A percentile compares a stretch with the other conserved stretches of the same genome.
Evolutionary conservation across 1,140 invertebrate genomes (phyloP).

Genomic region (Batillaria attramentaria): DNA sequence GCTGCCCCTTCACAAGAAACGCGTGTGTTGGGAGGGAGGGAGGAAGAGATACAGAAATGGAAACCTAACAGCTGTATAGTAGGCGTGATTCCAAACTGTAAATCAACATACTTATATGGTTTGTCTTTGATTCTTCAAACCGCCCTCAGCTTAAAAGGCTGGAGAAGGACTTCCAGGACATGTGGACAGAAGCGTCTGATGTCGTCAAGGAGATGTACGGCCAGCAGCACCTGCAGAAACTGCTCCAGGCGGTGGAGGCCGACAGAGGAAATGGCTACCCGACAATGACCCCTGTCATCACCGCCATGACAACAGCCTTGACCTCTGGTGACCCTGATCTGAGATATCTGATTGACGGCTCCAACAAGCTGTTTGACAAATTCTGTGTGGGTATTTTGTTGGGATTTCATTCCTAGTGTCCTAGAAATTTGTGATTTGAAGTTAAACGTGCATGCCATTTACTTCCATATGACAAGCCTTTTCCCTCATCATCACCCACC

Average conservation of each 20-base stretch:
- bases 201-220: slow-evolving; percentile 44
- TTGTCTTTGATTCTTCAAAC: no score
- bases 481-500: no score
- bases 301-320: slow-evolving; percentile 56
- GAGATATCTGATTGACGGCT: slow-evolving; percentile 54
- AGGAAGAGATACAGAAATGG: no score
- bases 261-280: slow-evolving; percentile 37
- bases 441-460: background rate
- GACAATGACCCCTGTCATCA: slow-evolving; percentile 48
- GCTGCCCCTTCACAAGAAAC: no score
- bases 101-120: no score
- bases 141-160: slow-evolving; percentile 38
- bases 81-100: no score
- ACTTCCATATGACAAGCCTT: background rate
- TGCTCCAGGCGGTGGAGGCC: slow-evolving; percentile 32
- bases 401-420: no score
- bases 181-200: slow-evolving; percentile 45
- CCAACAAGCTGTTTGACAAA: slow-evolving; percentile 47
- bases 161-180: slow-evolving; percentile 41
- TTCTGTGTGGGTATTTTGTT: slow-evolving; percentile 55
- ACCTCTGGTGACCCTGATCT: slow-evolving; percentile 40
- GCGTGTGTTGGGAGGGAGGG: no score
- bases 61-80: no score
- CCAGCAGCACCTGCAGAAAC: slow-evolving; percentile 19
- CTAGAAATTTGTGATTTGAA: background rate